Evolutionary conservation across 2,113 vertebrate genomes (phyloP).

Genomic region (Alosa alosa): DNA sequence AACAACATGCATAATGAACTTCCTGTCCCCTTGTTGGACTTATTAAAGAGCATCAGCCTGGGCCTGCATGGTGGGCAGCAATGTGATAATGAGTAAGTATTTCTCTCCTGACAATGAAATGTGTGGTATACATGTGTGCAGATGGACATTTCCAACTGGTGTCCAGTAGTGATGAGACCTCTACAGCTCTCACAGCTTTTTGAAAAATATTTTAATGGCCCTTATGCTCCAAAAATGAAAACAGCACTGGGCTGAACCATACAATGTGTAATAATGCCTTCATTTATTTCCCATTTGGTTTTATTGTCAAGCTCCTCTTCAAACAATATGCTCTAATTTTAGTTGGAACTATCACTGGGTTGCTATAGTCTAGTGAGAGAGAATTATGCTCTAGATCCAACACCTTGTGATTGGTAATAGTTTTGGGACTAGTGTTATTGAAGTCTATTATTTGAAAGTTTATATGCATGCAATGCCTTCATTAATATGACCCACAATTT

Average conservation of each 20-base stretch:
- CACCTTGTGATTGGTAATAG: neutral
- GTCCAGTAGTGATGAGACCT: neutral
- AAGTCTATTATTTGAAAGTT: neutral
- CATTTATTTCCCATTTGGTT: neutral
- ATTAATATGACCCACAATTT: conserved; percentile 52
- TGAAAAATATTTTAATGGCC: neutral
- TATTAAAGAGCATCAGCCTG: neutral
- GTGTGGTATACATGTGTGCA: neutral
- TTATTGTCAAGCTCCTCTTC: neutral
- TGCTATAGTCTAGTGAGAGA: neutral
- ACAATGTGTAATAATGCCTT: neutral
- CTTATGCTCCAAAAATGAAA: neutral
- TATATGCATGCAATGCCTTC: neutral
- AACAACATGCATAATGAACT: neutral
- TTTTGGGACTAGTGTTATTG: neutral
- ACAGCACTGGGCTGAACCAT: neutral
- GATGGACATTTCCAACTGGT: neutral
- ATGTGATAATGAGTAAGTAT: conserved; percentile 8
- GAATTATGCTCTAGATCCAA: neutral
- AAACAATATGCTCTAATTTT: neutral
- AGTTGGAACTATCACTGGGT: neutral
- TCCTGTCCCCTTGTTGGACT: neutral
- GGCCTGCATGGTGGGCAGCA: neutral
- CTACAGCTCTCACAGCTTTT: neutral
- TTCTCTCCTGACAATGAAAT: neutral